A percentile compares a stretch with the other conserved stretches of the same genome.
These are phyloP conservation scores for Agraylea sexmaculata DNA, from an alignment of 1,140 invertebrate genomes.

Conservation along the genomic window DNA sequence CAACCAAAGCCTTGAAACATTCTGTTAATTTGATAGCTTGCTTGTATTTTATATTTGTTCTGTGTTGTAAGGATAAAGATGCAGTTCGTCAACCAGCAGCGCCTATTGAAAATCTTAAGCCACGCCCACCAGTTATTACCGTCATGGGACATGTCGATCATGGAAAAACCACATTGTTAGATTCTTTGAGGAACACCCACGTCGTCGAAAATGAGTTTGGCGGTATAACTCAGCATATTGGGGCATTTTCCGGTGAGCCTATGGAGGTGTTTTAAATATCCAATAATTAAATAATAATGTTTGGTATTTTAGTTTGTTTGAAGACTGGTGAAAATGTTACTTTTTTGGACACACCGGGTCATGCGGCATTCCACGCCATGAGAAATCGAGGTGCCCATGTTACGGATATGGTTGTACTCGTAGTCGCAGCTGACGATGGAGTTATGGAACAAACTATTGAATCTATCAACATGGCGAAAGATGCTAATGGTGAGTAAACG, in stretches of 20 bases:
- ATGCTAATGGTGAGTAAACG: constrained; percentile 54
- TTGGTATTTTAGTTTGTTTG: constrained; percentile 44
- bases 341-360: constrained; percentile 99
- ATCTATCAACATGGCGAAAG: constrained; percentile 63
- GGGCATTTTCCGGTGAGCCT: constrained; percentile 75
- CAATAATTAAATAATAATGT: constrained; percentile 10
- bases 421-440: constrained; percentile 97
- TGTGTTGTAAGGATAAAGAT: constrained; percentile 29
- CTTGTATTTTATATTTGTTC: constrained; percentile 7
- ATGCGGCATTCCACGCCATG: constrained; percentile 92
- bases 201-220: constrained; percentile 91
- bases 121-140: constrained; percentile 82
- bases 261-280: constrained; percentile 5
- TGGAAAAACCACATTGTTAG: constrained; percentile 95
- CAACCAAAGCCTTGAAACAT: background rate
- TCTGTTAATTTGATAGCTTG: background rate
- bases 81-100: constrained; percentile 48
- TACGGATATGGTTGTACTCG: constrained; percentile 92
- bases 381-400: constrained; percentile 77
- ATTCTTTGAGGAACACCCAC: constrained; percentile 73
- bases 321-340: constrained; percentile 68
- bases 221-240: constrained; percentile 99
- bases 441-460: constrained; percentile 95
- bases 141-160: constrained; percentile 99
- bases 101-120: constrained; percentile 45